phyloP scores from a whole-genome alignment of 2,888 invertebrate genomes.

The Eupithecia abbreviata region DNA sequence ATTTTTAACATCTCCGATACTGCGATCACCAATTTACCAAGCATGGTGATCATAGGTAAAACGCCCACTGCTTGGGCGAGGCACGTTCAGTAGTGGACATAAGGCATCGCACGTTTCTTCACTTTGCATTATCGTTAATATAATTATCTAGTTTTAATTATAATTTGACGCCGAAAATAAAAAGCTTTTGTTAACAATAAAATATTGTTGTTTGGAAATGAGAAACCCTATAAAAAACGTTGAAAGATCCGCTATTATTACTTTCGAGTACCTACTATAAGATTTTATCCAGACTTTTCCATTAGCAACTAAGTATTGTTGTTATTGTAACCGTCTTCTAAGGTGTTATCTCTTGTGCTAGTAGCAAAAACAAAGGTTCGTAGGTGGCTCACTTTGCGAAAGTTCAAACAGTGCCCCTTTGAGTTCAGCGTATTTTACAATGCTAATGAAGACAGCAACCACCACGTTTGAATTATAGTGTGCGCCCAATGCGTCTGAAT shows the following conservation, averaged over 20 bases:
- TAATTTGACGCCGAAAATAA: not conserved
- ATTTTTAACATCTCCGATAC: not conserved
- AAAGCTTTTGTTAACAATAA: not conserved
- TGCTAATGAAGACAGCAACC: conserved; percentile 35
- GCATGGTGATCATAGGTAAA: too few species aligned
- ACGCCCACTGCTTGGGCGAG: too few species aligned
- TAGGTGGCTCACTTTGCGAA: conserved; percentile 17
- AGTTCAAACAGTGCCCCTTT: conserved; percentile 25
- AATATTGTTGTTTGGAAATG: not conserved
- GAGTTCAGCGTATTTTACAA: conserved; percentile 38
- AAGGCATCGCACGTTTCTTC: too few species aligned
- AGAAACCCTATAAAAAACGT: not conserved
- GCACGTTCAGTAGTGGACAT: too few species aligned
- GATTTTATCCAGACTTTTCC: not conserved
- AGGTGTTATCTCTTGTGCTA: not conserved
- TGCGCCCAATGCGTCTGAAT: conserved; percentile 22
- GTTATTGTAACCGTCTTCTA: not conserved
- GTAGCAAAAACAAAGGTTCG: not conserved
- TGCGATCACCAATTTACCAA: not conserved
- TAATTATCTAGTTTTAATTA: not conserved
- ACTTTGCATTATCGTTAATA: not conserved
- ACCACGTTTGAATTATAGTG: conserved; percentile 37
- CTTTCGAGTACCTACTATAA: not conserved
- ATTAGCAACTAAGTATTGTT: not conserved
- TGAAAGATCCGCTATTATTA: not conserved